These are phyloP conservation scores for Chlorospingus flavigularis DNA, from an alignment of 2,797 vertebrate species.

Conservation along the genomic window DNA sequence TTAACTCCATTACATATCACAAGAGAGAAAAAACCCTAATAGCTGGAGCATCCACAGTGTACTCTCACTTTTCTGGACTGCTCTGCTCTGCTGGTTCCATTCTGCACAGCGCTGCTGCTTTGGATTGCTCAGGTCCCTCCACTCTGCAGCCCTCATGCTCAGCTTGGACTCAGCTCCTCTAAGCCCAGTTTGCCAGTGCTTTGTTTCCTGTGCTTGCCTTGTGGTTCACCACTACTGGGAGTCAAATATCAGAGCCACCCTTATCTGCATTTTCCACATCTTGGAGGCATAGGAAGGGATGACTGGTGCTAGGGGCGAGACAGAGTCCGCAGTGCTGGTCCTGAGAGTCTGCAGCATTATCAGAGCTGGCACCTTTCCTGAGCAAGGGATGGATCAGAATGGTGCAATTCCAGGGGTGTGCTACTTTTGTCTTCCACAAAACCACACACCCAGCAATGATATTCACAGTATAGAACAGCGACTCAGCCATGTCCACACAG, in stretches of 20 bases:
- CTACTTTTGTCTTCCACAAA: neutral
- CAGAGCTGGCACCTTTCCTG: neutral
- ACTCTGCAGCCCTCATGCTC: neutral
- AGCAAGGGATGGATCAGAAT: neutral
- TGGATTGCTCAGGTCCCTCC: too few relatives aligned
- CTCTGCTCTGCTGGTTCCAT: neutral
- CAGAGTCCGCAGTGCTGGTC: accelerated
- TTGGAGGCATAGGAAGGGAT: neutral
- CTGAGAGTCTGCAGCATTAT: accelerated
- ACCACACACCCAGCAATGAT: neutral
- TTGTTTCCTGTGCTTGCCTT: neutral
- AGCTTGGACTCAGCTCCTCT: accelerated
- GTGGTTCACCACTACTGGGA: neutral
- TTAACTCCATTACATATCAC: too few relatives aligned
- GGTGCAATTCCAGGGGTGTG: neutral
- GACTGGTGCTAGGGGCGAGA: accelerated
- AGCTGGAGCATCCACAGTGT: accelerated
- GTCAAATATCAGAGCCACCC: neutral
- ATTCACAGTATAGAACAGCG: accelerated
- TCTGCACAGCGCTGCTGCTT: accelerated
- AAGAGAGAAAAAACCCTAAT: neutral
- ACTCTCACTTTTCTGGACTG: accelerated
- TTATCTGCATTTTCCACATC: accelerated
- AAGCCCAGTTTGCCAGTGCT: neutral
- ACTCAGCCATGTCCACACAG: neutral